phyloP scores from a whole-genome alignment of 2,888 invertebrate genomes.

The Cryptocephalus moraei region DNA sequence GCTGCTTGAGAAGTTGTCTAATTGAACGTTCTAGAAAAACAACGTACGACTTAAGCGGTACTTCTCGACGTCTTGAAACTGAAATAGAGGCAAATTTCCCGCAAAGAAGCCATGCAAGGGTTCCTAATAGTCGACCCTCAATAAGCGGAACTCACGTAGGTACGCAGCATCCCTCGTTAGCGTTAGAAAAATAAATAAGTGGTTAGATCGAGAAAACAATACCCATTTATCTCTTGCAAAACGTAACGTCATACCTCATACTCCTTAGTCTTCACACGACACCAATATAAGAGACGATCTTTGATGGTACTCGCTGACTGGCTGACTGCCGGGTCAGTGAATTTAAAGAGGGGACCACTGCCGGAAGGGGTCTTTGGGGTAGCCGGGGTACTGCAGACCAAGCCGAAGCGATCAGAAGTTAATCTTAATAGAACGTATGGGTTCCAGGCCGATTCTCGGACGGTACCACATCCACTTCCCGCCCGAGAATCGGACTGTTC shows the following conservation, averaged over 20 bases:
- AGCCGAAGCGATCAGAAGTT: slow-evolving; percentile 13
- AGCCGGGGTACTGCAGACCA: slow-evolving; percentile 58
- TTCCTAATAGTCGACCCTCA: too few species aligned
- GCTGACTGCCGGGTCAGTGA: slow-evolving; percentile 82
- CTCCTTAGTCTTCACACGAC: slow-evolving; percentile 93
- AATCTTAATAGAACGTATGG: too few species aligned
- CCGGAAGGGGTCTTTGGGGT: slow-evolving; percentile 47
- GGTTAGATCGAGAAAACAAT: neutral
- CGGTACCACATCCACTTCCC: too few species aligned
- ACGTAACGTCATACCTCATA: slow-evolving; percentile 67
- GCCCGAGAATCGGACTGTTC: too few species aligned
- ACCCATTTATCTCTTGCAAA: neutral
- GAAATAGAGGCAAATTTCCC: too few species aligned
- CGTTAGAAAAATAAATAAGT: neutral
- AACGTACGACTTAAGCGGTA: too few species aligned
- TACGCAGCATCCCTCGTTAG: neutral
- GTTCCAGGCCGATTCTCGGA: too few species aligned
- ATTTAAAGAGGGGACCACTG: slow-evolving; percentile 71
- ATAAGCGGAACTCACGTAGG: neutral
- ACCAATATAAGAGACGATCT: slow-evolving; percentile 94
- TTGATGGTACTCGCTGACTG: slow-evolving; percentile 91
- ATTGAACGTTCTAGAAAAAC: slow-evolving; percentile 75
- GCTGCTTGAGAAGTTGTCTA: slow-evolving; percentile 96
- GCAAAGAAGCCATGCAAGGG: too few species aligned
- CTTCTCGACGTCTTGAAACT: too few species aligned